Percentiles rank a stretch among this genome's conserved stretches.
Evolutionary conservation across 2,888 invertebrate species (phyloP).

Genomic region (Flabesymbios commensalis): DNA sequence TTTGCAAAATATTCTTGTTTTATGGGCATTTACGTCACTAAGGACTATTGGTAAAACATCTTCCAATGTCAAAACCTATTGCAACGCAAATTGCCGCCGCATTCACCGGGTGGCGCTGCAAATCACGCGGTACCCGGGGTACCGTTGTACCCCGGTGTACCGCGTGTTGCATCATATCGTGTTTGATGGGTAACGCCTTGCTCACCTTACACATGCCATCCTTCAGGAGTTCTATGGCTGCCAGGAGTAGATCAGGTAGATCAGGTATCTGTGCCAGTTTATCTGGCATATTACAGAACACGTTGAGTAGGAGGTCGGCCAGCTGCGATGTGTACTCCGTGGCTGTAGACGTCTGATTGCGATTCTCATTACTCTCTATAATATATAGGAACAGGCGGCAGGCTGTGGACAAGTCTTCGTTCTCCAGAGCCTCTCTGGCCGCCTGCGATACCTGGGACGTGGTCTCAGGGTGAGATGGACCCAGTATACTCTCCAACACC

Average conservation of each 20-base stretch:
- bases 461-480: constrained; percentile 22
- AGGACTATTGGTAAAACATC: too few relatives aligned
- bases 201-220: not conserved
- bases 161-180: too few relatives aligned
- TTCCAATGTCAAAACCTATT: too few relatives aligned
- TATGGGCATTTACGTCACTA: too few relatives aligned
- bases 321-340: constrained; percentile 70
- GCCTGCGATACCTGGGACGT: constrained; percentile 22
- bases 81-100: too few relatives aligned
- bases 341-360: constrained; percentile 13
- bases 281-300: not conserved
- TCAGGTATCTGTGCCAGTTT: not conserved
- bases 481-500: constrained; percentile 24
- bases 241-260: not conserved
- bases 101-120: too few relatives aligned
- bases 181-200: too few relatives aligned
- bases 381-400: constrained; percentile 23
- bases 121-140: too few relatives aligned
- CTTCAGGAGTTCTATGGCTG: not conserved
- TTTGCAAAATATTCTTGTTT: too few relatives aligned
- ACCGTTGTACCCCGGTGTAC: too few relatives aligned
- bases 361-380: constrained; percentile 10
- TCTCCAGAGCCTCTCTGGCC: constrained; percentile 19
- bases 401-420: constrained; percentile 13
- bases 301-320: constrained; percentile 42